A percentile compares a stretch with the other conserved stretches of the same genome.
phyloP scores from a whole-genome alignment of 2,888 invertebrate genomes.

The Epirrhoe alternata region DNA sequence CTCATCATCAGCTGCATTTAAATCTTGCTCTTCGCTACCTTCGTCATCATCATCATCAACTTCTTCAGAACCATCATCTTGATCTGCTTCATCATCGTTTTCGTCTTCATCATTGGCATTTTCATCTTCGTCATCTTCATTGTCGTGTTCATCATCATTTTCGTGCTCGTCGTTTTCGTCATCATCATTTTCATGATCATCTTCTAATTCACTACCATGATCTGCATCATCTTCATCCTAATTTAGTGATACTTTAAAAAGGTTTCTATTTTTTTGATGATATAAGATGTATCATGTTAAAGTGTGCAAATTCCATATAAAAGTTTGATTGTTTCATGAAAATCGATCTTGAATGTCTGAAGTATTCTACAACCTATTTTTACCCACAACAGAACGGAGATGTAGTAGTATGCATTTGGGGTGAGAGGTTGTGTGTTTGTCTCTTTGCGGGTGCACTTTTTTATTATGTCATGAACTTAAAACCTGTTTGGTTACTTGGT shows the following conservation, averaged over 20 bases:
- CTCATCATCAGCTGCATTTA: slow-evolving; percentile 51
- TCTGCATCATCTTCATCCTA: slow-evolving; percentile 59
- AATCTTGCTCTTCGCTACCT: slow-evolving; percentile 51
- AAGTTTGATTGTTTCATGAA: not conserved
- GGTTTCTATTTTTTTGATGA: slow-evolving; percentile 9
- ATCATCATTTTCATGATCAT: slow-evolving; percentile 13
- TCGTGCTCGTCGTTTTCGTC: slow-evolving; percentile 44
- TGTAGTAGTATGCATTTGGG: too few relatives aligned
- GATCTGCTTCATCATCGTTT: slow-evolving; percentile 51
- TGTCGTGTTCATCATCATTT: slow-evolving; percentile 55
- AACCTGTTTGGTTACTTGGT: not conserved
- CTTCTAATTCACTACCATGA: slow-evolving; percentile 44
- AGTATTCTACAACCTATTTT: not conserved
- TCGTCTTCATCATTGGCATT: slow-evolving; percentile 42
- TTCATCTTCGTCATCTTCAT: slow-evolving; percentile 53
- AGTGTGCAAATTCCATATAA: not conserved
- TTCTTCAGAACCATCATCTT: slow-evolving; percentile 43
- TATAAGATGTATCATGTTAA: not conserved
- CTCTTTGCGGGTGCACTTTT: too few relatives aligned
- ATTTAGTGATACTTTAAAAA: slow-evolving; percentile 40
- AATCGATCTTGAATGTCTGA: not conserved
- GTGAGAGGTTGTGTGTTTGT: too few relatives aligned
- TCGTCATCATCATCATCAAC: slow-evolving; percentile 45
- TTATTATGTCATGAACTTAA: too few relatives aligned
- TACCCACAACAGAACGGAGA: not conserved